phyloP scores from a whole-genome alignment of 2,888 invertebrate genomes.

The Sarcophaga caerulescens region DNA sequence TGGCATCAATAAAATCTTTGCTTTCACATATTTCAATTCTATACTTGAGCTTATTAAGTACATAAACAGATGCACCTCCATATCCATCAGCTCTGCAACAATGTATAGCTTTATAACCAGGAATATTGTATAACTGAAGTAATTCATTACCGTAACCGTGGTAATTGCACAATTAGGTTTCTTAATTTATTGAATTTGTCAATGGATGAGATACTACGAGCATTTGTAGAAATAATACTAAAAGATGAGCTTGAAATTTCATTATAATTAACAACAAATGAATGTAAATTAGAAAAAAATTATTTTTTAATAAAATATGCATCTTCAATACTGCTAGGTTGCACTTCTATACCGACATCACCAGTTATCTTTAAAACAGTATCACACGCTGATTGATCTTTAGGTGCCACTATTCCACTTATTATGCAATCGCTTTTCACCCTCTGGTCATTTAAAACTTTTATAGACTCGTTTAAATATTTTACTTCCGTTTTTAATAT shows the following conservation, averaged over 20 bases:
- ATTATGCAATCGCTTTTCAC: constrained; percentile 32
- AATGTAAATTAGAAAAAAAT: background rate
- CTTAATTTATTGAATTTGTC: background rate
- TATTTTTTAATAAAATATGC: background rate
- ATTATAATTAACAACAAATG: background rate
- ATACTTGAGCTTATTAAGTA: background rate
- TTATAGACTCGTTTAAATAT: background rate
- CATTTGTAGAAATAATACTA: background rate
- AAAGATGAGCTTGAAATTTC: background rate
- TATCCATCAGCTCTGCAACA: too few species aligned
- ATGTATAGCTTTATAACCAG: too few species aligned
- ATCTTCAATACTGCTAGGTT: constrained; percentile 6
- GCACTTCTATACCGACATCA: constrained; percentile 14
- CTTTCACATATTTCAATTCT: constrained; percentile 1
- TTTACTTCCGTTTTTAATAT: background rate
- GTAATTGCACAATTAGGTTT: background rate
- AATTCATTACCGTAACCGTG: background rate
- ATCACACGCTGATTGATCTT: constrained; percentile 12
- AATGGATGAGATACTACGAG: background rate
- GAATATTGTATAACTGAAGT: background rate
- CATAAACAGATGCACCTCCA: too few species aligned
- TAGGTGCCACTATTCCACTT: constrained; percentile 9
- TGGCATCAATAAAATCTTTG: background rate
- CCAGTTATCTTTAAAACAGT: constrained; percentile 16
- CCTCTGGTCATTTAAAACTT: constrained; percentile 17